Percentiles rank a stretch among this genome's conserved stretches.
Evolutionary conservation across 2,797 vertebrate genomes (phyloP).

Genomic region (Enteromius argenteus): DNA sequence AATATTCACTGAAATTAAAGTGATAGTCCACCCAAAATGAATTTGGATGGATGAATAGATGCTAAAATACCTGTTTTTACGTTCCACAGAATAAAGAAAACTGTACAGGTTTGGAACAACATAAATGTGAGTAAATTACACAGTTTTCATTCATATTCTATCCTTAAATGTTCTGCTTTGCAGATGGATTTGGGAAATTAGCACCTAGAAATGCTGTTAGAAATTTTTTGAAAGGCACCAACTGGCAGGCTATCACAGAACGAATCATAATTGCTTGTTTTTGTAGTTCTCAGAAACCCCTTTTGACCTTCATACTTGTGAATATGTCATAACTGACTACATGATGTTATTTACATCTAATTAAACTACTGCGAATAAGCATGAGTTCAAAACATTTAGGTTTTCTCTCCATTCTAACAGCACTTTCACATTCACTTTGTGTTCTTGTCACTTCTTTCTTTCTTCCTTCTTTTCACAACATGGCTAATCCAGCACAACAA

Average conservation of each 20-base stretch:
- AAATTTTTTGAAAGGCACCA: conserved; percentile 15
- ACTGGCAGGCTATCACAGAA: conserved; percentile 8
- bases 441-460: neutral
- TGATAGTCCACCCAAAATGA: neutral
- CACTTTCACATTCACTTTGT: neutral
- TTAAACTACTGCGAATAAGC: conserved; percentile 24
- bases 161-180: conserved; percentile 5
- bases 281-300: conserved; percentile 16
- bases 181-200: neutral
- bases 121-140: neutral
- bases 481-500: conserved; percentile 17
- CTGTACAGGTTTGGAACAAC: neutral
- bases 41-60: neutral
- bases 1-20: neutral
- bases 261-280: conserved; percentile 36
- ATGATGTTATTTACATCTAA: conserved; percentile 28
- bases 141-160: neutral
- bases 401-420: conserved; percentile 5
- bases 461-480: neutral
- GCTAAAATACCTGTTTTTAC: neutral
- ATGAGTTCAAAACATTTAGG: neutral
- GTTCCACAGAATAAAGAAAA: conserved; percentile 2
- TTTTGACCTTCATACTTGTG: conserved; percentile 20
- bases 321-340: conserved; percentile 7
- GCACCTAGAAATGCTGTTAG: neutral